A percentile compares a stretch with the other conserved stretches of the same genome.
phyloP scores from a whole-genome alignment of 37 sponge, comb jelly and placozoan genomes.

The Corticium candelabrum region DNA sequence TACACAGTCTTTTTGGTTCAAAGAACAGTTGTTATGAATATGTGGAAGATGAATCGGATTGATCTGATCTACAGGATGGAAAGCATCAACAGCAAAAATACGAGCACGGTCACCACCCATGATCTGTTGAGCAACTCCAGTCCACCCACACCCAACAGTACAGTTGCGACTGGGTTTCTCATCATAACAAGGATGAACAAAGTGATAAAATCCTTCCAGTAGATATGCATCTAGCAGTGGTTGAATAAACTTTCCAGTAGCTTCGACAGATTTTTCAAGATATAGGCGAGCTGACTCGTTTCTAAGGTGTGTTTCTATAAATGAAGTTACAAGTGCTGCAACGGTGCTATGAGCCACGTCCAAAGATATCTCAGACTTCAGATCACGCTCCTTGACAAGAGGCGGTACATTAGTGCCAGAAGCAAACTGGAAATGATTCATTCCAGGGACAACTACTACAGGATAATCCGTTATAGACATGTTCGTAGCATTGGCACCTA shows the following conservation, averaged over 20 bases:
- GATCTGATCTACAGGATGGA: constrained; percentile 65
- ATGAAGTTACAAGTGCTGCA: constrained; percentile 18
- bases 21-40: constrained; percentile 51
- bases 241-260: constrained; percentile 27
- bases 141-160: constrained; percentile 40
- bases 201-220: constrained; percentile 57
- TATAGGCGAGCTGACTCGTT: not conserved
- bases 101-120: constrained; percentile 37
- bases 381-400: constrained; percentile 34
- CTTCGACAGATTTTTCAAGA: constrained; percentile 1
- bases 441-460: constrained; percentile 47
- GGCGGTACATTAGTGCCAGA: constrained; percentile 33
- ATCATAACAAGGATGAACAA: constrained; percentile 64
- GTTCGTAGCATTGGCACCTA: not conserved
- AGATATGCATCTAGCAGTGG: constrained; percentile 50
- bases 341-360: constrained; percentile 43
- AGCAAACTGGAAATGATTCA: constrained; percentile 62
- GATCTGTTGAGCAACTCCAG: constrained; percentile 11
- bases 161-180: constrained; percentile 41
- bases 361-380: constrained; percentile 49
- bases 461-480: constrained; percentile 37
- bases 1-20: constrained; percentile 20
- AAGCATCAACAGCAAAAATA: constrained; percentile 38
- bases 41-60: constrained; percentile 57
- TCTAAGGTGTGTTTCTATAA: constrained; percentile 18